Base-by-base conservation (phyloP, 2,797 vertebrate genomes). In the Hippocampus kuda region DNA sequence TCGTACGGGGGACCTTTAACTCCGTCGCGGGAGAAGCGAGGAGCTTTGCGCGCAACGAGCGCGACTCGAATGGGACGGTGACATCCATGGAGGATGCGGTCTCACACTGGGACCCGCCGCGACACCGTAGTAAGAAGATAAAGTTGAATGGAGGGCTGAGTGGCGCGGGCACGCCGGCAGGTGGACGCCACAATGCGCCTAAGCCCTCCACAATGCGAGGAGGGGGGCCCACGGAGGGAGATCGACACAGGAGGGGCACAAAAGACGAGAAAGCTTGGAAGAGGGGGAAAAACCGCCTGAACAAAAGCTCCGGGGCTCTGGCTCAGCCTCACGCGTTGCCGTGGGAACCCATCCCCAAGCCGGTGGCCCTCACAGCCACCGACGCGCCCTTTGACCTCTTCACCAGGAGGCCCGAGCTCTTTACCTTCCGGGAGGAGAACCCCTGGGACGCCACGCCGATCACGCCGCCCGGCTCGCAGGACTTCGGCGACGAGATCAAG, bases 401-500 rank as follows among this genome's bases (percentile, higher is more conserved):
- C 77, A 90, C 91, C 67, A 86, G 82, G 72, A 84, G 83, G 72
- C 51, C 78, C 8, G 91, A 92, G 70, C 76, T 89, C 48, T 85
- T 91, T 81, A 91, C 91, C 7, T 87, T 86, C 72, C 81, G 86
- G 1, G 87, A 91, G 75, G 90, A 90, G 46, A 88, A 92, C 81
- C 90, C 90, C 0, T 89, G 89, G 88, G 91, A 91, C 65, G 90
- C 90, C 59, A 92, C 91, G 2, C 91, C 91, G 6, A 89, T 92
- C 78, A 90, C 91, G 24, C 91, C 92, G 34, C 90, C 90, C 2
- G 89, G 87, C 71, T 86, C 91, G 2, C 87, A 81, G 67, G 91
- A 91, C 15, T 90, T 90, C 63, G 89, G 84, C 61, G 85, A 91
- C 53, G 91, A 90, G 13, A 88, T 96, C 73, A 94, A 92, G 83